These are phyloP conservation scores for Diaperis boleti DNA, from an alignment of 2,888 invertebrate species.

Conservation along the genomic window DNA sequence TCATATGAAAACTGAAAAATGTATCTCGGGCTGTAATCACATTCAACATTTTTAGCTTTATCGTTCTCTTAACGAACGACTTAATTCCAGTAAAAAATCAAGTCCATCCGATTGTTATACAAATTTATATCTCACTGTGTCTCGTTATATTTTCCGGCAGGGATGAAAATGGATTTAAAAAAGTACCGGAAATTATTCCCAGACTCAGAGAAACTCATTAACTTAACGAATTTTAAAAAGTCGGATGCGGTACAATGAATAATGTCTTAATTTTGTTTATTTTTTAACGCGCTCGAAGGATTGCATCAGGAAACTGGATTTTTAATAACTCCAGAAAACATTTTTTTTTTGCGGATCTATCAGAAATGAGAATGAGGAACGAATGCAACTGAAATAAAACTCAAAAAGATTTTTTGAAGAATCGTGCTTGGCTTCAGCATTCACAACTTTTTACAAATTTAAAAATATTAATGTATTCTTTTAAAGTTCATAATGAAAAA, in stretches of 20 bases:
- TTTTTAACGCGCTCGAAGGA: slow-evolving; percentile 25
- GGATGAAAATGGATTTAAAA: slow-evolving; percentile 8
- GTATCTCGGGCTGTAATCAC: too few species aligned
- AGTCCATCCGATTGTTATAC: background rate
- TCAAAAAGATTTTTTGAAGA: too few species aligned
- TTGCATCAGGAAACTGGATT: slow-evolving; percentile 13
- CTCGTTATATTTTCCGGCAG: background rate
- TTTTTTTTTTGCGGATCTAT: too few species aligned
- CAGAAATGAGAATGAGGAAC: too few species aligned
- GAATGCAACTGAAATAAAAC: too few species aligned
- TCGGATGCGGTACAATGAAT: slow-evolving; percentile 16
- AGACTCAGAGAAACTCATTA: slow-evolving; percentile 45
- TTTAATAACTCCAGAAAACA: slow-evolving; percentile 18
- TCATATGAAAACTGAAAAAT: background rate
- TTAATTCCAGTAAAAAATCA: background rate
- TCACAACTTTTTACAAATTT: too few species aligned
- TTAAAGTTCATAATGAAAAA: too few species aligned
- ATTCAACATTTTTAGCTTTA: too few species aligned
- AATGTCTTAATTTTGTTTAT: slow-evolving; percentile 21
- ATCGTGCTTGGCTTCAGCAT: too few species aligned
- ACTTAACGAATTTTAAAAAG: slow-evolving; percentile 47
- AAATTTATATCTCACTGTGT: background rate
- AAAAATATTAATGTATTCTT: slow-evolving; percentile 17
- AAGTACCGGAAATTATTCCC: slow-evolving; percentile 37
- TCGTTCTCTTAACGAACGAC: background rate